Base-by-base conservation (phyloP, 2,888 invertebrate species). In the Pterostichus niger region DNA sequence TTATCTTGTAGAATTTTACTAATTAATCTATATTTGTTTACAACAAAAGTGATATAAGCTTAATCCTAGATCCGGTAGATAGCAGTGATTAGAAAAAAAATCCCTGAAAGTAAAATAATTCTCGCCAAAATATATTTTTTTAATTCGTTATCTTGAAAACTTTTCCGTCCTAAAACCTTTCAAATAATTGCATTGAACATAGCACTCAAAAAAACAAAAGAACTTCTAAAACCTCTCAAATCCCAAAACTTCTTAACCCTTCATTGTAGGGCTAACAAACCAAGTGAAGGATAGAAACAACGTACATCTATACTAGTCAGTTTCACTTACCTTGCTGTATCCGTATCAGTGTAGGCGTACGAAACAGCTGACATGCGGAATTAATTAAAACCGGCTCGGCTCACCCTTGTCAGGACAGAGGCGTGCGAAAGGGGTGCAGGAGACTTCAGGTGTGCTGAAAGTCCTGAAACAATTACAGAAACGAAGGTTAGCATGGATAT, bases 351-450 rank as follows among this genome's bases (percentile, higher is more conserved):
- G 35, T 64, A 64, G 64, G 35, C 35, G 33, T 64, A 49, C 17
- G 40, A 52, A 75, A 75, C 75, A 75, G 52, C 75, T 75, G 75
- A 75, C 75, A 75, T 46, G 75, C 75, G 52, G 73, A 75, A 75
- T 75, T 75, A 75, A 75, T 75, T 75, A 75, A 64, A 49, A 52
- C 75, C 49, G 49, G 75, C 75, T 33, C 52, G n/a, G 64, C 64
- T 44, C 64, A 75, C 52, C 75, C 52, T 73, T 24, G 46, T 73
- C 73, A 73, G 73, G 46, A 17, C 73, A 73, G 73, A 40, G 44
- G 17, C 73, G 33, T 73, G 46, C 49, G 15, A 40, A 40, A 13
- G 44, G 73, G 49, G 31, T 31, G 24, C 24, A 24, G 59, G 59
- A 31, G 17, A 31, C 40, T 40, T 10, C 59, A 59, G 15, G 59